Evolutionary conservation across 2,113 vertebrate species (phyloP), one percentile per base, ranked within the genome.

Genomic region (Orycteropus afer): DNA sequence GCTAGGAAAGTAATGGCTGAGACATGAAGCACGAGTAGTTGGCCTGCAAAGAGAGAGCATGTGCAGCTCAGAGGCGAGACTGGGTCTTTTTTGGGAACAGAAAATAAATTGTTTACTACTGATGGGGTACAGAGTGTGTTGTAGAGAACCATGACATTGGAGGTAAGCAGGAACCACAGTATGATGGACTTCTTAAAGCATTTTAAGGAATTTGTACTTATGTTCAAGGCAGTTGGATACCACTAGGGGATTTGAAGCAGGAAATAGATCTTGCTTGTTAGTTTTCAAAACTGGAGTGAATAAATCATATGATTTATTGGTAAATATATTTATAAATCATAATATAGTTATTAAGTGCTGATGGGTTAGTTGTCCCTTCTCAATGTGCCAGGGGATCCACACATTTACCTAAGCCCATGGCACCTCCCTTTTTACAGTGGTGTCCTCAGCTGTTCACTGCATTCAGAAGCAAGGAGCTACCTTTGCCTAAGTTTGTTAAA

Each of bases 401-500:
- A 65, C 10, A 76, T 23, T 71, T 29, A 73, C 42, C 10, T 29
- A 53, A 10, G 53, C 51, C 51, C 69, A 73, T 49, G 37, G 32
- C 9, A n/a, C 81, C 32, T 79, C 15, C 45, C 47, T 61, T 67
- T 88, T 45, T 5, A 82, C 40, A 90, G 47, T n/a, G 15, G 45
- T 91, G 61, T 40, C 53, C 73, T 90, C 90, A 85, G 40, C 51
- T 71, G 65, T 22, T 53, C 65, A 57, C 45, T 63, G 34, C 49
- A 51, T 57, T 79, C n/a, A 57, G 55, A 63, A 83, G 20, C 53
- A 34, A 51, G 20, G 25, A 80, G 74, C 32, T 59, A 42, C 53
- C 27, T 86, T 82, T 37, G 40, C 63, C 79, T 92, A 81, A 82
- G 90, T 32, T 80, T 55, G 71, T 25, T 86, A 79, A 77, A n/a